phyloP scores from a whole-genome alignment of 64 coral and sea anemone genomes.

The Platygyra sinensis region DNA sequence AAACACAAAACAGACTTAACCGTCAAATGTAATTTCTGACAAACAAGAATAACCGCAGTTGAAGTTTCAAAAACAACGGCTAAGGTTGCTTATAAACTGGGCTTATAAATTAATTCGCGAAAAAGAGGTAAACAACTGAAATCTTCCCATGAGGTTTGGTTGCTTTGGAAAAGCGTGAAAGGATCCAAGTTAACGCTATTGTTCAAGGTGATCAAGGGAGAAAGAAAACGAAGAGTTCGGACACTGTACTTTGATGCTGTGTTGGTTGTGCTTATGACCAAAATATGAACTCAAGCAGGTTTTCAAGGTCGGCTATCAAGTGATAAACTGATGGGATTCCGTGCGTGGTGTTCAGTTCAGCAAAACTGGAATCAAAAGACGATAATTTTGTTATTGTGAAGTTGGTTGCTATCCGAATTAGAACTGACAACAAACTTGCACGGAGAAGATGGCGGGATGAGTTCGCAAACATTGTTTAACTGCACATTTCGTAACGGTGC shows the following conservation, averaged over 20 bases:
- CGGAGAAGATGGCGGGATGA: constrained; percentile 5
- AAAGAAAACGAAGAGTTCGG: background rate
- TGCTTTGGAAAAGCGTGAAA: constrained; percentile 6
- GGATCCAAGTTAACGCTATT: background rate
- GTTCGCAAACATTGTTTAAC: background rate
- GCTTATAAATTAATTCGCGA: background rate
- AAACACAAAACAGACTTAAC: background rate
- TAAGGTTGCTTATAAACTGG: background rate
- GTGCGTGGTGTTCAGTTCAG: background rate
- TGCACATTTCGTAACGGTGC: background rate
- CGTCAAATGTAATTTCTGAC: background rate
- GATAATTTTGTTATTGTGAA: background rate
- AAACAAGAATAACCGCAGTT: background rate
- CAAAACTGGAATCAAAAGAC: background rate
- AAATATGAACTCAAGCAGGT: background rate
- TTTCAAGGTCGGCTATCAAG: background rate
- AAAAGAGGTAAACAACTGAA: background rate
- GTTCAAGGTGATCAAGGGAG: background rate
- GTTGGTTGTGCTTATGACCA: background rate
- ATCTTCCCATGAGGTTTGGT: constrained; percentile 1
- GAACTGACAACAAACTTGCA: constrained; percentile 21
- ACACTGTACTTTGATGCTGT: too few species aligned
- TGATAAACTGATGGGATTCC: background rate
- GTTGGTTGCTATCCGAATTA: constrained; percentile 7
- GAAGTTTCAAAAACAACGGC: background rate